Percentiles rank a stretch among this genome's conserved stretches.
Conservation (phyloP, 2,888 invertebrate species). For the Bugulina stolonifera region DNA sequence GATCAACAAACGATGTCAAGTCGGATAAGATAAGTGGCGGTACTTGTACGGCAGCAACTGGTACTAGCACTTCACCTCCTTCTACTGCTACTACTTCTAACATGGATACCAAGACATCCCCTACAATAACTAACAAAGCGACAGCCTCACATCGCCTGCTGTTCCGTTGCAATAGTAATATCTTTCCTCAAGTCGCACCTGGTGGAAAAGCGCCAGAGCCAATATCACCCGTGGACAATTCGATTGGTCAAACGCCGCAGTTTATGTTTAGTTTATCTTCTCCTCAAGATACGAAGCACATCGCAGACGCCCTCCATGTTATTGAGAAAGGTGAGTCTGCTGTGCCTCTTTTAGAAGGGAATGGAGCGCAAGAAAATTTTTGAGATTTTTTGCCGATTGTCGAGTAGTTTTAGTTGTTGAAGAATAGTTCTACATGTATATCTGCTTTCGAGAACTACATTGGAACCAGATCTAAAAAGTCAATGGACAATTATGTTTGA, state of each 20-base stretch:
- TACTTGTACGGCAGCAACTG: too few species aligned
- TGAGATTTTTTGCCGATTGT: too few species aligned
- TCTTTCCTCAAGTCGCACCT: background rate
- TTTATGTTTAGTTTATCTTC: background rate
- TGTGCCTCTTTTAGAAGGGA: too few species aligned
- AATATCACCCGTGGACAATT: background rate
- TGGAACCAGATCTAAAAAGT: too few species aligned
- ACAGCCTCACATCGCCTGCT: background rate
- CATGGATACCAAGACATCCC: background rate
- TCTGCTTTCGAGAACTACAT: too few species aligned
- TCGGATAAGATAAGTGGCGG: background rate
- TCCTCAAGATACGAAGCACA: background rate
- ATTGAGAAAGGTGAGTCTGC: slow-evolving; percentile 13
- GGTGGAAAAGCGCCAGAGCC: background rate
- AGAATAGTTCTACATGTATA: too few species aligned
- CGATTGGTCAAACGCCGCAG: background rate
- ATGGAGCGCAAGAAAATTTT: too few species aligned
- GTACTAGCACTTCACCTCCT: background rate
- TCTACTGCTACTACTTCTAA: background rate
- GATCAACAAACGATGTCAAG: background rate
- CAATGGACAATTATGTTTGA: too few species aligned
- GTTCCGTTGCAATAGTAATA: background rate
- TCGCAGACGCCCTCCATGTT: background rate
- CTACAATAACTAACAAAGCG: background rate
- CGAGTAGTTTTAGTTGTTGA: too few species aligned